Evolutionary conservation across 64 coral and sea anemone species (phyloP).

Genomic region (Actinia equina): DNA sequence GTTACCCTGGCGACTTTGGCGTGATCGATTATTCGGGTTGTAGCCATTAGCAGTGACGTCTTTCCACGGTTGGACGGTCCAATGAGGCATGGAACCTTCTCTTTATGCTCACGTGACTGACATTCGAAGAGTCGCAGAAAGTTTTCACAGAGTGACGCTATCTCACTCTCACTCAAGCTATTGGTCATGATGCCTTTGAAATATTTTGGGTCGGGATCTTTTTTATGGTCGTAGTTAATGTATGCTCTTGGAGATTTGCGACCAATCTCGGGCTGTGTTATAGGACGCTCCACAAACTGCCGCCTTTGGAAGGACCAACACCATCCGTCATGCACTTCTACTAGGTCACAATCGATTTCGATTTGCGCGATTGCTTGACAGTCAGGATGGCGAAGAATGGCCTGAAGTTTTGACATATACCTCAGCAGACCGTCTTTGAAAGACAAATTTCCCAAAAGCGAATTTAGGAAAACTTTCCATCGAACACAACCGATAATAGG

Average conservation of each 20-base stretch:
- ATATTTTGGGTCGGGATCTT: neutral
- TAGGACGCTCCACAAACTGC: neutral
- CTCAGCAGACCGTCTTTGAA: constrained; percentile 14
- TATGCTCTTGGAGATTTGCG: neutral
- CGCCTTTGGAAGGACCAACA: neutral
- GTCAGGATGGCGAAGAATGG: constrained; percentile 2
- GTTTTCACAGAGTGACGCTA: constrained; percentile 12
- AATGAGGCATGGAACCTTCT: constrained; percentile 33
- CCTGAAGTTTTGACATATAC: neutral
- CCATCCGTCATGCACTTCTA: constrained; percentile 27
- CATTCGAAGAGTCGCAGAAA: constrained; percentile 12
- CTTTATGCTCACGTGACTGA: constrained; percentile 7
- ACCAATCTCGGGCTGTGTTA: neutral
- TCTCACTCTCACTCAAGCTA: constrained; percentile 2
- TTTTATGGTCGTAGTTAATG: neutral
- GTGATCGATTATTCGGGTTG: neutral
- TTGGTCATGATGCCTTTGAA: constrained; percentile 34
- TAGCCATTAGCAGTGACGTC: constrained; percentile 7
- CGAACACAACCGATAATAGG: constrained; percentile 7
- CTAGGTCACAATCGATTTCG: neutral
- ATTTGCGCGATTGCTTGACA: neutral
- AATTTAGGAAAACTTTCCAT: constrained; percentile 24
- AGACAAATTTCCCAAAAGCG: neutral
- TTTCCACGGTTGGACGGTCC: constrained; percentile 23
- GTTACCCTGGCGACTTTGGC: constrained; percentile 7